Percentiles rank a stretch among this genome's conserved stretches.
phyloP scores from a whole-genome alignment of 2,113 vertebrate genomes.

The Ctenomys sociabilis region DNA sequence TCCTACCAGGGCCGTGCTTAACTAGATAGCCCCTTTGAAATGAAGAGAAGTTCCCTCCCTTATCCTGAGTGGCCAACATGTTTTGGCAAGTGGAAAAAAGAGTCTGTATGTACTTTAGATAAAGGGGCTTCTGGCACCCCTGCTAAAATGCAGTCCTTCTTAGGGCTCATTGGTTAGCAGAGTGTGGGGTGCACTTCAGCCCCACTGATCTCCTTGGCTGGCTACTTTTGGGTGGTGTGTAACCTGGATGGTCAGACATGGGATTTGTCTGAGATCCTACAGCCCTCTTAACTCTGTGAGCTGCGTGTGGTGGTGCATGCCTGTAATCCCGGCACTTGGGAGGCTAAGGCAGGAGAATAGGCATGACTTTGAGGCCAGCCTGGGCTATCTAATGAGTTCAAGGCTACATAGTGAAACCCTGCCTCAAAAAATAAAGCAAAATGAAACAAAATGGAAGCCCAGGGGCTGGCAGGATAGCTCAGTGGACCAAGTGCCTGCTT shows the following conservation, averaged over 20 bases:
- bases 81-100: background rate
- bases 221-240: background rate
- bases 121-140: background rate
- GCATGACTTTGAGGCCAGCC: background rate
- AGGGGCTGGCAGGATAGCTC: too few species aligned
- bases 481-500: too few species aligned
- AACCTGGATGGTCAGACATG: background rate
- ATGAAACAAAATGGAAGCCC: too few species aligned
- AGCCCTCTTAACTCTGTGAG: background rate
- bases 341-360: background rate
- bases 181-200: background rate
- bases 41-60: background rate
- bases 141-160: background rate
- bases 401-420: background rate
- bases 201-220: background rate
- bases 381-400: background rate
- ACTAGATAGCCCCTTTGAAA: background rate
- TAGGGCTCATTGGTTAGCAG: background rate
- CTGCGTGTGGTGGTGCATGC: background rate
- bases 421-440: background rate
- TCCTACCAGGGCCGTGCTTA: background rate
- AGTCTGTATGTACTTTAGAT: background rate
- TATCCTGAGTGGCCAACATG: background rate
- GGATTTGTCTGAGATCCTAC: background rate
- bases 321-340: background rate